Base-by-base conservation (phyloP, 2,113 vertebrate species). In the Stigmatopora nigra region DNA sequence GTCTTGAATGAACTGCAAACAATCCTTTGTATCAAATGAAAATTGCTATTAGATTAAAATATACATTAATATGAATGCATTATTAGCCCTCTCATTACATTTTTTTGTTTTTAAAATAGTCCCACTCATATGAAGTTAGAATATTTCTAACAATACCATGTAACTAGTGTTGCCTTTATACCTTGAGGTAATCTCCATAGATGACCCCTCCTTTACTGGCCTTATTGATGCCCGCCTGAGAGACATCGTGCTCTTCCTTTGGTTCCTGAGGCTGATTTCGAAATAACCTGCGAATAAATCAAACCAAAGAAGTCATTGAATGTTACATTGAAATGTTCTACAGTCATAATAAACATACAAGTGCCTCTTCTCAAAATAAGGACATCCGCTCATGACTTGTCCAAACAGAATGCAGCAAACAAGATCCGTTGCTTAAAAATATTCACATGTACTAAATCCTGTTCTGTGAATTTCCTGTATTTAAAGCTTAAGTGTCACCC, bases 141-240 rank as follows among this genome's bases (percentile, higher is more conserved):
- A 31, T 31, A 31, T 31, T 31, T 31, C 25, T 31, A 20, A 59
- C 9, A 2, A 38, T 7, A 2, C 3, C 1, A 0, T 49, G 1
- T 17, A 2, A 20, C 7, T 13, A 51, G 2, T 22, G 17, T 3
- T 61, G 10, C 46, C 72, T 69, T 53, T 86, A 79, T 90, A 96
- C 95, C 78, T 96, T 93, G 35, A 98, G 80, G 63, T 98, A 98
- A 65, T 94, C 92, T 46, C 95, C 92, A 17, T 98, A 99, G 69
- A 93, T 78, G 52, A 97, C 89, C 5, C 93, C 92, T 72, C 93
- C 93, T 87, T 88, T 94, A 71, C 89, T 92, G 83, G 94, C 93
- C 79, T 90, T 95, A 77, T 97, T 97, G 61, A 89, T 76, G 5
- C 94, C 93, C 7, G 75, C 83, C 78, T 97, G 95, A 36, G 94